phyloP scores from a whole-genome alignment of 1,140 invertebrate species.

The Metopolophium dirhodum region DNA sequence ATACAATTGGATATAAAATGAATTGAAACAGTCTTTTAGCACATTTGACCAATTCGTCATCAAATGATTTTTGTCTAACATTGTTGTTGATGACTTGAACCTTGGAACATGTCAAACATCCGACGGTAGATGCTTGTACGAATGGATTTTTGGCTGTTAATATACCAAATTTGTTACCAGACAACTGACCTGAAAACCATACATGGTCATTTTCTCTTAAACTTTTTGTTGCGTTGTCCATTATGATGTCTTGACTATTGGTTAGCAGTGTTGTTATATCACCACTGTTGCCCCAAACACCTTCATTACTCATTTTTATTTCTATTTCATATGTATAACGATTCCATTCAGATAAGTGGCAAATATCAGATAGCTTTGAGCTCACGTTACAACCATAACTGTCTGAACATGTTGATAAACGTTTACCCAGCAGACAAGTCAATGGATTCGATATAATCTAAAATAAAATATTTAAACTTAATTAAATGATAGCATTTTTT shows the following conservation, averaged over 20 bases:
- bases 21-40: conserved; percentile 55
- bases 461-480: conserved; percentile 13
- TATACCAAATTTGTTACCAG: conserved; percentile 42
- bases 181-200: conserved; percentile 24
- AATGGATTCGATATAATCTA: conserved; percentile 38
- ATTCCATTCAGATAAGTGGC: conserved; percentile 48
- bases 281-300: conserved; percentile 34
- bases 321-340: conserved; percentile 51
- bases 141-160: conserved; percentile 36
- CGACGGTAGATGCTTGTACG: conserved; percentile 1
- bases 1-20: conserved; percentile 53
- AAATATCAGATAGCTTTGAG: conserved; percentile 45
- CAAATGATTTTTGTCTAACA: conserved; percentile 47
- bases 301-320: conserved; percentile 40
- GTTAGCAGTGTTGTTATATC: conserved; percentile 24
- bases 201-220: conserved; percentile 49
- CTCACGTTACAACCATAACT: conserved; percentile 38
- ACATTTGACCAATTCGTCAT: conserved; percentile 46
- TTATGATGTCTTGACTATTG: conserved; percentile 21
- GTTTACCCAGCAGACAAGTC: conserved; percentile 45
- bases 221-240: conserved; percentile 49
- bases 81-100: not conserved
- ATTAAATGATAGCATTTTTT: not conserved
- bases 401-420: conserved; percentile 35
- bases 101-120: conserved; percentile 43